These are phyloP conservation scores for Epizoanthus scotinus DNA, from an alignment of 92 coral and sea anemone species.

Conservation along the genomic window DNA sequence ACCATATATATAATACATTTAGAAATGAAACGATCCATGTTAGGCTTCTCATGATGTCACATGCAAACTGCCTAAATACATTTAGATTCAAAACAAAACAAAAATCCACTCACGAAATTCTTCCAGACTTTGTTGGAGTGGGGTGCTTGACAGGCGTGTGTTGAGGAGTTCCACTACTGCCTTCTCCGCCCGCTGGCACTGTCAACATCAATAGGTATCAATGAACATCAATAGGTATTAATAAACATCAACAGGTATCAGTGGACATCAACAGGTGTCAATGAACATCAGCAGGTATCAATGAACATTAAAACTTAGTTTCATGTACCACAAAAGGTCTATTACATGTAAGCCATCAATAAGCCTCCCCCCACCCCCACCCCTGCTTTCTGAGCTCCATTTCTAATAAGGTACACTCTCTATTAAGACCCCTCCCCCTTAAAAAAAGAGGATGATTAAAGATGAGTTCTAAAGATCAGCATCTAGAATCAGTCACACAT, in stretches of 20 bases:
- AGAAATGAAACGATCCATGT: background rate
- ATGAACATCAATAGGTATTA: background rate
- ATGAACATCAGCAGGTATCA: background rate
- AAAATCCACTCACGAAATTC: conserved; percentile 78
- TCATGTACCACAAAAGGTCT: no score
- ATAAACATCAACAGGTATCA: background rate
- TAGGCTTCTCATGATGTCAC: no score
- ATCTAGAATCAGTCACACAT: no score
- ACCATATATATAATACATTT: background rate
- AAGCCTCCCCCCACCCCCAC: no score
- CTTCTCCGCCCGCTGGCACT: conserved; percentile 47
- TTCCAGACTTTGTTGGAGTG: conserved; percentile 93
- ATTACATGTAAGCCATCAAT: no score
- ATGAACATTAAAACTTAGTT: background rate
- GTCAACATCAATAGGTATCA: background rate
- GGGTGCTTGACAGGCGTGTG: conserved; percentile 63
- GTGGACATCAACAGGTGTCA: background rate
- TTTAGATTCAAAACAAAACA: no score
- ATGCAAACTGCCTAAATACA: no score
- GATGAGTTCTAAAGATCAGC: no score
- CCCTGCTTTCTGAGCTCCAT: no score
- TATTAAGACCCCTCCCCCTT: no score
- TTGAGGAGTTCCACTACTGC: conserved; percentile 35
- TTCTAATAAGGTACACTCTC: no score
- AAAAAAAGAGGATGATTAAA: no score